Evolutionary conservation across 2,797 vertebrate genomes (phyloP), one percentile per base, ranked within the genome.

Genomic region (Megaceryle alcyon): DNA sequence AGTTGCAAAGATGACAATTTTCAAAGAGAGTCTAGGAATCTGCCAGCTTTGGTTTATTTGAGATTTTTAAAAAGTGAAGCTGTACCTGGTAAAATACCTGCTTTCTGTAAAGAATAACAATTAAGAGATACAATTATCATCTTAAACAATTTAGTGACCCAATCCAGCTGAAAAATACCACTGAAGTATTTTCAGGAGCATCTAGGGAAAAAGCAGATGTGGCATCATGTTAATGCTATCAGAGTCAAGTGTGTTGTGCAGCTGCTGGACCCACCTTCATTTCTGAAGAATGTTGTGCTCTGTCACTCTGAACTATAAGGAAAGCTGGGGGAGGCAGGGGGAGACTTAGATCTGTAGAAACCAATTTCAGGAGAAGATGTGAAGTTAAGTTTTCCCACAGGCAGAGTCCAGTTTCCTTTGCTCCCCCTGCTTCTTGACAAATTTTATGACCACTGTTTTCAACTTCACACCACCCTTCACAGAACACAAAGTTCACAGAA

Each of bases 381-480:
- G n/a, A 88, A 86, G 35, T 65, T 44, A 39, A 12, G 10, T 57
- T 54, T 84, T 84, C 31, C 51, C 4, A 1, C 23, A 83, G 76
- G 46, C 68, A 37, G 37, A 26, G 25, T 81, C 43, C 65, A 85
- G 28, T 92, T 94, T 41, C 76, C 81, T 21, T 48, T 91, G 90
- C 94, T 64, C 95, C 86, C 86, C 29, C 94, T 73, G 23, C 94
- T 93, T 92, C 29, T 76, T 28, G 77, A 79, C 56, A 71, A 43
- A 31, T 79, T 31, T 86, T 69, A 61, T 54, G 54, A 59, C 7
- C 9, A 15, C 31, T 82, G 59, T 66, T 82, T 75, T 49, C 41
- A 64, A 51, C 73, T 49, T 79, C 37, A 48, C 25, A 31, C 6
- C 14, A 28, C 54, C 28, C 43, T 72, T 60, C 1, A 2, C 54